These are phyloP conservation scores for Psittacus erithacus DNA, from an alignment of 2,113 vertebrate genomes.

Conservation along the genomic window DNA sequence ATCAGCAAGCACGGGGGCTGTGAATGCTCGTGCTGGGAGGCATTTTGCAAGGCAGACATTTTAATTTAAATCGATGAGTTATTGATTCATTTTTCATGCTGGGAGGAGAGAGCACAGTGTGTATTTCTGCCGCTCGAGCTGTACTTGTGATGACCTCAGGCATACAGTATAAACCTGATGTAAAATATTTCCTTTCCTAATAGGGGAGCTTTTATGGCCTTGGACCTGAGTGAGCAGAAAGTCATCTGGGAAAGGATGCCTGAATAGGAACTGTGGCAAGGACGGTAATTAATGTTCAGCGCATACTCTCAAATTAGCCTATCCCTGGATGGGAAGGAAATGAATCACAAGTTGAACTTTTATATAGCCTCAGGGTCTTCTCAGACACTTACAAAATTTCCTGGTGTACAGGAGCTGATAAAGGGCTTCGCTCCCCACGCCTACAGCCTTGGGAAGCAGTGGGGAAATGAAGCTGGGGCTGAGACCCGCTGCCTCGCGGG, in stretches of 20 bases:
- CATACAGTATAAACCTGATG: conserved; percentile 24
- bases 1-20: rapidly evolving
- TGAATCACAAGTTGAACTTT: conserved; percentile 36
- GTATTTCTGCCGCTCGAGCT: conserved; percentile 54
- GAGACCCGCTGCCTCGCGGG: rapidly evolving
- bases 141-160: conserved; percentile 68
- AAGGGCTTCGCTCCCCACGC: not conserved
- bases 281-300: conserved; percentile 11
- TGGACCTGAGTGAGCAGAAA: not conserved
- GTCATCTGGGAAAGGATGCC: conserved; percentile 11
- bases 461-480: rapidly evolving
- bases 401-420: not conserved
- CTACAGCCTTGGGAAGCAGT: not conserved
- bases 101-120: conserved; percentile 38
- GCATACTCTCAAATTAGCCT: conserved; percentile 43
- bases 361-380: conserved; percentile 40
- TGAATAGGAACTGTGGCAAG: not conserved
- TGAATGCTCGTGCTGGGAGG: not conserved
- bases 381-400: conserved; percentile 23
- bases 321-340: conserved; percentile 43
- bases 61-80: conserved; percentile 63
- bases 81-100: conserved; percentile 56
- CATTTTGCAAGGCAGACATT: conserved; percentile 51
- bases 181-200: conserved; percentile 61
- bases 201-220: conserved; percentile 39